These are phyloP conservation scores for Myathropa florea DNA, from an alignment of 2,888 invertebrate species.

Conservation along the genomic window DNA sequence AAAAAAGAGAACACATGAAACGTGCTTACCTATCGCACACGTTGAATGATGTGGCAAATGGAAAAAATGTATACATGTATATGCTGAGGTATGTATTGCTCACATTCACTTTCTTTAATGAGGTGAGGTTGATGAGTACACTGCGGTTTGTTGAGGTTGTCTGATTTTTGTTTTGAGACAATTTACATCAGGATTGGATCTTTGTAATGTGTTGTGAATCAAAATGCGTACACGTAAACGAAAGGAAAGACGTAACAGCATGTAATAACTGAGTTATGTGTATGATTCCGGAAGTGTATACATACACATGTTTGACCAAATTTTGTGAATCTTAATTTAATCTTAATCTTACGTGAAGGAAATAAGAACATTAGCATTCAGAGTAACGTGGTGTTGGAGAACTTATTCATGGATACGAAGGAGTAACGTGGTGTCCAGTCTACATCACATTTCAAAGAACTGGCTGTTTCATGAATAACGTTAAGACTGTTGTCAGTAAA, in stretches of 20 bases:
- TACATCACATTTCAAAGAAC: too few species aligned
- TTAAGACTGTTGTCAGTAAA: too few species aligned
- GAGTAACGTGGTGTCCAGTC: too few species aligned
- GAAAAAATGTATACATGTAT: not conserved
- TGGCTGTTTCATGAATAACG: too few species aligned
- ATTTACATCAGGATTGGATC: not conserved
- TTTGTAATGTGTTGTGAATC: not conserved
- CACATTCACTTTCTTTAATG: conserved; percentile 24
- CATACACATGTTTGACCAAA: not conserved
- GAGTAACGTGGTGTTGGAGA: too few species aligned
- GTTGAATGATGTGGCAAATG: conserved; percentile 32
- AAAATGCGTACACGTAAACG: not conserved
- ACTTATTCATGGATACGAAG: too few species aligned
- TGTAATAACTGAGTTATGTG: not conserved
- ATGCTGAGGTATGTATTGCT: not conserved
- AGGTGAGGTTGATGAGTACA: not conserved
- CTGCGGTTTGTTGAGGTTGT: not conserved
- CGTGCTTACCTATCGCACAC: not conserved
- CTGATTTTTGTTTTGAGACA: not conserved
- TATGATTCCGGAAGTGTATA: not conserved
- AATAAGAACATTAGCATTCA: too few species aligned
- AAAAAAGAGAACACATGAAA: not conserved
- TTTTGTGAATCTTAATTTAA: too few species aligned
- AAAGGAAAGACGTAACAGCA: not conserved
- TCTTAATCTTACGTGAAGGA: too few species aligned